Evolutionary conservation across 2,797 vertebrate species (phyloP).

Genomic region (Enteromius radiatus): DNA sequence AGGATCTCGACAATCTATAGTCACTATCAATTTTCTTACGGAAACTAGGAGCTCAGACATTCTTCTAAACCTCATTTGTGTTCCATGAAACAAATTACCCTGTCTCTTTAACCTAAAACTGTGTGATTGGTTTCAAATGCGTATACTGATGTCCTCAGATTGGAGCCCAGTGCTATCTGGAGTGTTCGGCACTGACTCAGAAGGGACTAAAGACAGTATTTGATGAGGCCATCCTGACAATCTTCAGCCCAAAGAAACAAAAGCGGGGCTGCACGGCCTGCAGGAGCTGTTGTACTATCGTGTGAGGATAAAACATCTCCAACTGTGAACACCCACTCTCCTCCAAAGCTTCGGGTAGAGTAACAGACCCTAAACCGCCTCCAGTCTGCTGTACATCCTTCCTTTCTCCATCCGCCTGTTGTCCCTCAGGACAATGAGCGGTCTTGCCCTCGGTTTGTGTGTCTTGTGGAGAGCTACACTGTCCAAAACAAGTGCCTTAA

Average conservation of each 20-base stretch:
- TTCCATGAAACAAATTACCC: neutral
- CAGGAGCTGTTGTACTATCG: constrained; percentile 77
- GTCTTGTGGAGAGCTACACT: constrained; percentile 7
- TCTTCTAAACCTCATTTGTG: neutral
- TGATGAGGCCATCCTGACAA: constrained; percentile 88
- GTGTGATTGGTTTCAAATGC: neutral
- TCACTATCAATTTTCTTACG: neutral
- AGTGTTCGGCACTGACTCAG: constrained; percentile 88
- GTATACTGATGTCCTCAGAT: constrained; percentile 73
- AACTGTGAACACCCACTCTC: constrained; percentile 43
- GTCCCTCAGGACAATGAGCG: constrained; percentile 32
- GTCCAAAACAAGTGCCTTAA: constrained; percentile 51
- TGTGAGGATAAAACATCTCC: constrained; percentile 71
- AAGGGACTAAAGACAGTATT: constrained; percentile 90
- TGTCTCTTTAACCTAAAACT: neutral
- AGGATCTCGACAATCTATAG: neutral
- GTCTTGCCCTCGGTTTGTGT: constrained; percentile 13
- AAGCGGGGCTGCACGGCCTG: constrained; percentile 75
- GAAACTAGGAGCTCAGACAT: neutral
- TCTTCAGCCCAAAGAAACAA: constrained; percentile 88
- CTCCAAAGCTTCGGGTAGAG: neutral
- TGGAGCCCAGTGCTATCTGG: constrained; percentile 87
- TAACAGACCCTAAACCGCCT: constrained; percentile 36
- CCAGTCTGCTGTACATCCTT: constrained; percentile 40
- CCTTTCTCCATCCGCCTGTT: constrained; percentile 29